A percentile compares a stretch with the other conserved stretches of the same genome.
phyloP scores from a whole-genome alignment of 1,140 invertebrate species.

The Aethina tumida region DNA sequence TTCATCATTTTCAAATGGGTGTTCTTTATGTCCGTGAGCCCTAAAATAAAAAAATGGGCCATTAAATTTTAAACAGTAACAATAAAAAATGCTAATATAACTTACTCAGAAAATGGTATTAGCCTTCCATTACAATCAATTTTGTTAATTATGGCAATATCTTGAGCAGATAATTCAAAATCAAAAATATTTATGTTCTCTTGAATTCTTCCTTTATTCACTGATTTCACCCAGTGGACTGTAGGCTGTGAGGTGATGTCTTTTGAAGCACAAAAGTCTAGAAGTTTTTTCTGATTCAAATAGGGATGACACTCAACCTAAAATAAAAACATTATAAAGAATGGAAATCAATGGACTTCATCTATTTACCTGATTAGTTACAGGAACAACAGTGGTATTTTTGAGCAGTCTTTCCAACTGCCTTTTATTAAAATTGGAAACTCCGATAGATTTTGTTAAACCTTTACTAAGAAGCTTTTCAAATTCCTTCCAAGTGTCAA shows the following conservation, averaged over 20 bases:
- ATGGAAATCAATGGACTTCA: background rate
- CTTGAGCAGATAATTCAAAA: constrained; percentile 49
- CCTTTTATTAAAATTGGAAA: constrained; percentile 79
- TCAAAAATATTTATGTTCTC: constrained; percentile 63
- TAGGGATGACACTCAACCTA: constrained; percentile 80
- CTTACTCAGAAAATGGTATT: background rate
- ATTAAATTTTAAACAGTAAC: background rate
- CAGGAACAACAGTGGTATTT: constrained; percentile 57
- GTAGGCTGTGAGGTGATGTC: constrained; percentile 66
- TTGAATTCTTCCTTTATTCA: constrained; percentile 51
- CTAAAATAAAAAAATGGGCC: constrained; percentile 17
- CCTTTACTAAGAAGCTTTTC: constrained; percentile 58
- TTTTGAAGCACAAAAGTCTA: constrained; percentile 55
- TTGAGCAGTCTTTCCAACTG: constrained; percentile 64
- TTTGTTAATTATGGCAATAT: constrained; percentile 38
- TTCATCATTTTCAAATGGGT: constrained; percentile 31
- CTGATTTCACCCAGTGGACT: constrained; percentile 62
- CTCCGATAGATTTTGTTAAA: constrained; percentile 64
- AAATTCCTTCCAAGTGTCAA: constrained; percentile 64
- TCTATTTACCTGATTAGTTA: constrained; percentile 52
- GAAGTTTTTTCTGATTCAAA: constrained; percentile 63
- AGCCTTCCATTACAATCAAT: constrained; percentile 27
- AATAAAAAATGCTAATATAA: background rate
- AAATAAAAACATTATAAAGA: constrained; percentile 10
- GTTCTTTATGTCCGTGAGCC: constrained; percentile 22